Base-by-base conservation (phyloP, 2,797 vertebrate species). In the Pygocentrus nattereri region DNA sequence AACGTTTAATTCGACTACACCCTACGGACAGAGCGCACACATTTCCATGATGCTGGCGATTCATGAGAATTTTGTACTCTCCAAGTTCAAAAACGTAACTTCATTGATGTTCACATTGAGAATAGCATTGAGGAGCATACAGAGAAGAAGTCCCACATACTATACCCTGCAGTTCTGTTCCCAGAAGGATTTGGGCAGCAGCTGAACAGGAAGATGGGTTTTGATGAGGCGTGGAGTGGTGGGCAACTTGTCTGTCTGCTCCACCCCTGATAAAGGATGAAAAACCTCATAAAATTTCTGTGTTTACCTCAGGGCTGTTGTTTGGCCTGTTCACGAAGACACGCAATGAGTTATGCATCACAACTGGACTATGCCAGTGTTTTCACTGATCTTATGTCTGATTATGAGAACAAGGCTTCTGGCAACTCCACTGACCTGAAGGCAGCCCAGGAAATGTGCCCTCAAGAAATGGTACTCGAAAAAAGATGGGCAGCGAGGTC, bases 211-310 rank as follows among this genome's bases (percentile, higher is more conserved):
- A 0, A 93, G 88, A 79, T 94, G 93, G 62, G 91, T 92, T 86
- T 94, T 94, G 56, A 94, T 94, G 62, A 94, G 87, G 50, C 92
- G 90, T 74, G 93, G 94, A 70, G 82, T 88, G 5, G 92, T 91
- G 16, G 85, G 25, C 25, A 94, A 87, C 0, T 85, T 56, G 49
- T 94, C 90, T 52, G 80, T 89, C 71, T 87, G 0, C 1, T 91
- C 89, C 44, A 64, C 88, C 30, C 94, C 93, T 95, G 19, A 4
- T 21, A 3, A 65, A 38, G 31, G 19, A 65, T 18, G n/a, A 38
- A 65, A n/a, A 65, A 38, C 2, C 3, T 15, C 21, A 4, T 11
- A n/a, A 5, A 23, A 5, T 10, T 61, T 44, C 31, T 19, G 30
- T 65, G 62, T 41, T 64, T 64, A 16, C n/a, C 62, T 27, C 5